A percentile compares a stretch with the other conserved stretches of the same genome.
Conservation (phyloP, 2,113 vertebrate species). For the Egretta garzetta region DNA sequence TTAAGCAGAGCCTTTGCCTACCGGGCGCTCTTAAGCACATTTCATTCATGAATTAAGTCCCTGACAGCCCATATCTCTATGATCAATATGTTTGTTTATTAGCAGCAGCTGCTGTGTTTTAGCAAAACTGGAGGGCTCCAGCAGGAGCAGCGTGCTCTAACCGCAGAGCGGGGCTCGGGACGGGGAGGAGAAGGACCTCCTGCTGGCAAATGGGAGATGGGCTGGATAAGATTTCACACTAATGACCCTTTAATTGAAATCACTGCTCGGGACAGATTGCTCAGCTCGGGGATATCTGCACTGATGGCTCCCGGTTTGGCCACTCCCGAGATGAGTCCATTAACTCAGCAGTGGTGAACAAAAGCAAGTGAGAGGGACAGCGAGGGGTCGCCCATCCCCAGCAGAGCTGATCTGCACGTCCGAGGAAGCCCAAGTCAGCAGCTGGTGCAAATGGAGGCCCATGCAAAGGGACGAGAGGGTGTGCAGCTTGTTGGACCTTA, state of each 20-base stretch:
- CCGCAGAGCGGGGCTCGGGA: conserved; percentile 69
- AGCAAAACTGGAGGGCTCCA: conserved; percentile 66
- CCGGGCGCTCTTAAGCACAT: conserved; percentile 66
- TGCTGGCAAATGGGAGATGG: conserved; percentile 71
- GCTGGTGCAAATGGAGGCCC: neutral
- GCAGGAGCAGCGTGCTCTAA: conserved; percentile 43
- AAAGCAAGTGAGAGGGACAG: neutral
- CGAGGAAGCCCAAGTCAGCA: neutral
- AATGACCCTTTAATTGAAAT: conserved; percentile 84
- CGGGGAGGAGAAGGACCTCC: conserved; percentile 52
- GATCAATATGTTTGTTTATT: conserved; percentile 87
- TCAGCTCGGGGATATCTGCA: conserved; percentile 46
- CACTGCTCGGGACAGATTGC: conserved; percentile 59
- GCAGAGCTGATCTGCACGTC: neutral
- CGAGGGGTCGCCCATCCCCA: neutral
- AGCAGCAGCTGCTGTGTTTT: conserved; percentile 79
- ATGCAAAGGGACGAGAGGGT: neutral
- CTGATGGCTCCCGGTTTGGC: conserved; percentile 50
- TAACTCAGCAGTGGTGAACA: conserved; percentile 29
- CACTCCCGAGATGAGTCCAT: conserved; percentile 59
- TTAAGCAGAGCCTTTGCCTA: conserved; percentile 60
- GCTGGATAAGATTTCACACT: conserved; percentile 77
- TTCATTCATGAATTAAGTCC: conserved; percentile 84
- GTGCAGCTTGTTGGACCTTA: neutral
- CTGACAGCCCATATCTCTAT: conserved; percentile 82